These are phyloP conservation scores for Xylocopa sonorina DNA, from an alignment of 1,140 invertebrate genomes.

Conservation along the genomic window DNA sequence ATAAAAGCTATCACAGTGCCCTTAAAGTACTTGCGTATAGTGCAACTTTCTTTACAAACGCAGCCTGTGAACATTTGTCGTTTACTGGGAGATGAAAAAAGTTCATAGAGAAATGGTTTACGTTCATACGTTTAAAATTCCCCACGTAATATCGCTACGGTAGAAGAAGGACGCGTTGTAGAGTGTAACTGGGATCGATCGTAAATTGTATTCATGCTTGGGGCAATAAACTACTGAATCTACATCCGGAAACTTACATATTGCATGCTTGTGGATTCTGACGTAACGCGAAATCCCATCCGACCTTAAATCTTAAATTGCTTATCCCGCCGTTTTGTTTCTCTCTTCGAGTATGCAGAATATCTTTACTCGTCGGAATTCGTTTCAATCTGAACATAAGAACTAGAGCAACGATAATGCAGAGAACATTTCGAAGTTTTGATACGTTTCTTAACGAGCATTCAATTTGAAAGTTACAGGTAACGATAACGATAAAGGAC, in stretches of 20 bases:
- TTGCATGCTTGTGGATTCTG: background rate
- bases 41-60: background rate
- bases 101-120: background rate
- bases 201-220: background rate
- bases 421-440: background rate
- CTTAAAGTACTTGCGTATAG: too few species aligned
- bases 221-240: constrained; percentile 7
- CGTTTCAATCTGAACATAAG: background rate
- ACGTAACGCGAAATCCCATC: constrained; percentile 13
- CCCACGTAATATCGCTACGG: background rate
- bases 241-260: constrained; percentile 2
- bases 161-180: background rate
- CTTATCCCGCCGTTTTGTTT: background rate
- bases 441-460: constrained; percentile 17
- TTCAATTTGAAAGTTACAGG: background rate
- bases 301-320: constrained; percentile 20
- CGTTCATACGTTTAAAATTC: background rate
- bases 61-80: background rate
- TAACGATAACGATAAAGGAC: constrained; percentile 5
- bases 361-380: background rate
- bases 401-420: background rate
- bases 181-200: background rate
- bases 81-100: background rate
- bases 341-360: background rate
- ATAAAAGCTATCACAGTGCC: background rate